Evolutionary conservation across 2,113 vertebrate species (phyloP).

Genomic region (Rhea pennata): DNA sequence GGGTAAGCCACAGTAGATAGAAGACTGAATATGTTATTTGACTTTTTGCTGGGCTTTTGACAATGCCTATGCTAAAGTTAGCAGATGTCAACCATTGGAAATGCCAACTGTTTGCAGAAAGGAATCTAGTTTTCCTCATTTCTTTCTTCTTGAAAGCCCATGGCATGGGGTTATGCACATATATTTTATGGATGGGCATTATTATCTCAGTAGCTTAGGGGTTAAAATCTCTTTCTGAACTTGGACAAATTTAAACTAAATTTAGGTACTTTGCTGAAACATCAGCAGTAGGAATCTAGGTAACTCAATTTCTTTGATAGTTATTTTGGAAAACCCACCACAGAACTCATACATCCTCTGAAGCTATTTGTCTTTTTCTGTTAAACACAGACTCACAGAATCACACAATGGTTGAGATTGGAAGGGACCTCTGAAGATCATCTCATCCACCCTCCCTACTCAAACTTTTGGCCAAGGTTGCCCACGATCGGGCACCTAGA

Average conservation of each 20-base stretch:
- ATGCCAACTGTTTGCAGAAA: neutral
- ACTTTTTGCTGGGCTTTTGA: neutral
- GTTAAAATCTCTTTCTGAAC: neutral
- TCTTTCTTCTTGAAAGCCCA: neutral
- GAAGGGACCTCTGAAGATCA: neutral
- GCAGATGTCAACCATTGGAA: neutral
- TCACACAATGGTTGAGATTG: neutral
- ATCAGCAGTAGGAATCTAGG: neutral
- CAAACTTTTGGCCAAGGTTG: accelerated
- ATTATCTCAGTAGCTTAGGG: neutral
- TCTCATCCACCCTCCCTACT: neutral
- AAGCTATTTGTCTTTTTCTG: neutral
- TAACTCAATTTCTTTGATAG: neutral
- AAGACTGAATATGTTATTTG: neutral
- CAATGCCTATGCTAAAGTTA: neutral
- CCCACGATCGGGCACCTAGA: neutral
- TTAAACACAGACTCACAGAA: neutral
- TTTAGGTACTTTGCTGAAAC: neutral
- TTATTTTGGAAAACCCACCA: neutral
- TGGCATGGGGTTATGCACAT: neutral
- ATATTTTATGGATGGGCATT: neutral
- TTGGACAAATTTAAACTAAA: neutral
- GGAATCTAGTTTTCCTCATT: neutral
- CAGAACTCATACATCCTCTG: neutral
- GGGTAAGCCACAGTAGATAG: neutral